Evolutionary conservation across 2,797 vertebrate species (phyloP), one percentile per base, ranked within the genome.

Genomic region (Delichon dasypus): DNA sequence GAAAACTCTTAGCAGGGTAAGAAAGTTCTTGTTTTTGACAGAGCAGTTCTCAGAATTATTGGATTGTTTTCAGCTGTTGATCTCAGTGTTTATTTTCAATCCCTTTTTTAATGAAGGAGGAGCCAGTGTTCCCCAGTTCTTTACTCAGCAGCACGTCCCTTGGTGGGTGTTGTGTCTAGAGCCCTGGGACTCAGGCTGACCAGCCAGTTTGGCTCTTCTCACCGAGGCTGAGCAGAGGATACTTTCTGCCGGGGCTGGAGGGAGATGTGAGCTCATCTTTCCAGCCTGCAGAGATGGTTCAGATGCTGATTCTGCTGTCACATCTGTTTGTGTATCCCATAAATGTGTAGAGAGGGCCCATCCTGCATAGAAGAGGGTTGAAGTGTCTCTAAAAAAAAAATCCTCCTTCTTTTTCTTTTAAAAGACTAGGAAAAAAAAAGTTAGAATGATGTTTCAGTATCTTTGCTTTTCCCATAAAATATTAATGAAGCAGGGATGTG

Each of bases 41-140:
- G 58, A 88, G 34, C 55, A 74, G 45, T 80, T 91, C 85, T 94
- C 55, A 58, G 71, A 89, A 79, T 86, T 91, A 76, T 9, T 13
- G 1, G 38, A 71, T 93, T 32, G 1, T 90, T 73, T 92, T 93
- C 66, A 92, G 60, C 89, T 94, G 64, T 78, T 93, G 91, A 82
- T 64, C 70, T 88, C 89, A 88, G 55, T 67, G 30, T 84, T 93
- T 96, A 88, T 86, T 94, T 94, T 84, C 89, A 87, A 47, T 88
- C 64, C 48, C 53, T 22, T 82, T 71, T 71, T 91, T 58, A 66
- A 45, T 76, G 74, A 89, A 67, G 61, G 80, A 94, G 90, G 74
- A 92, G 54, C 50, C 78, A 50, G 20, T 77, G 78, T 89, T 96
- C 68, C 60, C 22, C 67, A 60, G 55, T 54, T 75, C 73, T 88